Evolutionary conservation across 1,140 invertebrate species (phyloP).

Genomic region (Apis laboriosa): DNA sequence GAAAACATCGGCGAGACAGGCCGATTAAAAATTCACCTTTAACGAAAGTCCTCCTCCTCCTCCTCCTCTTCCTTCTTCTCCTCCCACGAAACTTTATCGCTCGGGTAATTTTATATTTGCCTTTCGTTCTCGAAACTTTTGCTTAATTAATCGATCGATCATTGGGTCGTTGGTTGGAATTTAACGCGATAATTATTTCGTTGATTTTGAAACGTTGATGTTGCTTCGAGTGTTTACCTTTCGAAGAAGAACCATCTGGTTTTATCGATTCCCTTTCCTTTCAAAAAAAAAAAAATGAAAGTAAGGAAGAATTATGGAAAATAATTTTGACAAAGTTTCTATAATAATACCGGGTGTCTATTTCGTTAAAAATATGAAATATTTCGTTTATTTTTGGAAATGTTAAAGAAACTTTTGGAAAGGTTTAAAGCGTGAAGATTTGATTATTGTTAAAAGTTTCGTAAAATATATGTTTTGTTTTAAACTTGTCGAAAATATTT

Average conservation of each 20-base stretch:
- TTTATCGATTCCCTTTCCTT: neutral
- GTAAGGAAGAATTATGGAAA: too few relatives aligned
- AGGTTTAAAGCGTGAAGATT: too few relatives aligned
- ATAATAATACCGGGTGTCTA: too few relatives aligned
- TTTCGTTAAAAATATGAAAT: too few relatives aligned
- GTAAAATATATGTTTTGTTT: too few relatives aligned
- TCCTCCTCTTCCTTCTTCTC: too few relatives aligned
- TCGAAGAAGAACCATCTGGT: neutral
- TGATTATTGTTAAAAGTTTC: too few relatives aligned
- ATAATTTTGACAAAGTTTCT: too few relatives aligned
- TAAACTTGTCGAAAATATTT: too few relatives aligned
- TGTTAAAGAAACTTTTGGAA: too few relatives aligned
- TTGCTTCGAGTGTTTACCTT: neutral
- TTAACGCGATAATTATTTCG: neutral
- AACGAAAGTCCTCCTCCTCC: neutral
- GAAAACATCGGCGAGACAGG: constrained; percentile 27
- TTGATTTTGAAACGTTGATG: neutral
- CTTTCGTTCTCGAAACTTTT: neutral
- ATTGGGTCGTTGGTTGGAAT: neutral
- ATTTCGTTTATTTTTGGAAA: too few relatives aligned
- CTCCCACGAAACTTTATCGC: neutral
- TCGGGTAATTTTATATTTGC: constrained; percentile 24
- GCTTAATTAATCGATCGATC: constrained; percentile 17
- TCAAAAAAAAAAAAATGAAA: too few relatives aligned
- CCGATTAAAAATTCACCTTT: constrained; percentile 48